Base-by-base conservation (phyloP, 2,888 invertebrate genomes). In the Ariolimax columbianus region DNA sequence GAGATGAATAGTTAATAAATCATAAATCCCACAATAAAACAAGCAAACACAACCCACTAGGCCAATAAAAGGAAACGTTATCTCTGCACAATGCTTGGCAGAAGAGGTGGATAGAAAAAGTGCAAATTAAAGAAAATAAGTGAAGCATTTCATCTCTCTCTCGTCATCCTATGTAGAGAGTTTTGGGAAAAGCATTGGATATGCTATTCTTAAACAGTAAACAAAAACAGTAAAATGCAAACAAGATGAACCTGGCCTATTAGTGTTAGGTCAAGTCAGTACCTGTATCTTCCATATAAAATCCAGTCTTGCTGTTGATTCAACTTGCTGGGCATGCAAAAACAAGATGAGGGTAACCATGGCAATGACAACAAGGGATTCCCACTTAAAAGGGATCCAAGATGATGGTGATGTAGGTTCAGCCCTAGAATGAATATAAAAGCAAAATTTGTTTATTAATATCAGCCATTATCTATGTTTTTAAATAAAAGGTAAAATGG, bases 281-380 rank as follows among this genome's bases (percentile, higher is more conserved):
- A 98, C 98, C 95, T 98, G 98, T 47, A 98, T 95, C 95, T 98
- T 99, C 99, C 99, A 99, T 87, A 99, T 96, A 94, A 98, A 98
- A 95, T 99, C 99, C 86, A 99, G 95, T 85, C 98, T 95, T 92
- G 98, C 97, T 0, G 98, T 98, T 90, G 98, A 97, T 95, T 99
- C 99, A 0, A 97, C 98, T 94, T 98, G 98, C 91, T 97, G 97
- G 0, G 97, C 97, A 94, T 99, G 98, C 86, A 98, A 96, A 89
- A 98, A 96, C 89, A 99, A 95, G 3, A 97, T 97, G 70, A 97
- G 95, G 89, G 97, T 96, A 91, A 97, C 97, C 82, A 96, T 96
- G 30, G 97, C 93, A 30, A 97, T 95, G 7, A 93, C 87, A 26
- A 90, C 88, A 30, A 92, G 87, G 0, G 91, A 91, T 90, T 93